Evolutionary conservation across 1,140 invertebrate species (phyloP).

Genomic region (Zaprionus davidi): DNA sequence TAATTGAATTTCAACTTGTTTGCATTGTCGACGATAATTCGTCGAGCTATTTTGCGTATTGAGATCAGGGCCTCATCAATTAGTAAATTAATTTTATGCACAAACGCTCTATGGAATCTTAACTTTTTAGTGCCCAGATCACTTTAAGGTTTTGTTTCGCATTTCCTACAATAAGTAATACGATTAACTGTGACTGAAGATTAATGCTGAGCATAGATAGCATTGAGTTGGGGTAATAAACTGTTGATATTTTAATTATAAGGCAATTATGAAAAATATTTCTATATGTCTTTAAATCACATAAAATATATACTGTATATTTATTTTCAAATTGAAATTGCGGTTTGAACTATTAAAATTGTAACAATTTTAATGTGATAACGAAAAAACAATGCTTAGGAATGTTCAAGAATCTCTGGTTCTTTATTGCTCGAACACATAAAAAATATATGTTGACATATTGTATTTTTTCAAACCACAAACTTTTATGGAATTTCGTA

Average conservation of each 20-base stretch:
- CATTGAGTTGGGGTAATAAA: background rate
- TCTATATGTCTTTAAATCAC: too few species aligned
- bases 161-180: background rate
- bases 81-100: slow-evolving; percentile 84
- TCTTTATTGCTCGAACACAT: background rate
- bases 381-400: background rate
- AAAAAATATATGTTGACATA: background rate
- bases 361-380: background rate
- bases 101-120: slow-evolving; percentile 68
- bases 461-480: background rate
- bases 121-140: slow-evolving; percentile 43
- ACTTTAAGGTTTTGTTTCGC: slow-evolving; percentile 10
- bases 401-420: background rate
- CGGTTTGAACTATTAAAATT: background rate
- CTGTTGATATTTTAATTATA: background rate
- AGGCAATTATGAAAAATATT: background rate
- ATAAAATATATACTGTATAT: background rate
- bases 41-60: slow-evolving; percentile 84
- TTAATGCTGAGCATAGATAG: background rate
- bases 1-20: slow-evolving; percentile 84
- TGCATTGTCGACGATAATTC: slow-evolving; percentile 83
- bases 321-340: background rate
- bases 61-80: slow-evolving; percentile 84
- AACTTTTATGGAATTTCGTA: background rate
- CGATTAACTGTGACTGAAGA: background rate